These are phyloP conservation scores for Ecliptopera silaceata DNA, from an alignment of 2,888 invertebrate species.

Conservation along the genomic window DNA sequence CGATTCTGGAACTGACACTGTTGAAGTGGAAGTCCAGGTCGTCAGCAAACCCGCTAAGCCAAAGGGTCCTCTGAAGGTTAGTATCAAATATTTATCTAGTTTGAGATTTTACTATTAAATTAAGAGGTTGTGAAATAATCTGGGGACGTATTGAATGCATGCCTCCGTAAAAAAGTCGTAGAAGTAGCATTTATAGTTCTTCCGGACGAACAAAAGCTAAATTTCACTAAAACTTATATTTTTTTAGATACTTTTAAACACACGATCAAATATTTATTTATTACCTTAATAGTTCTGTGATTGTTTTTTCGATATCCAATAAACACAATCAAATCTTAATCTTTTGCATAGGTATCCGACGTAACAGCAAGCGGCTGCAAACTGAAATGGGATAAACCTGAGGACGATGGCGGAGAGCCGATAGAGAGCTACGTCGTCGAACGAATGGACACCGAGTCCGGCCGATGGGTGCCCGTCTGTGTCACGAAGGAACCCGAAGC, in stretches of 20 bases:
- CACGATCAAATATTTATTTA: no score
- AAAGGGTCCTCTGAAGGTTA: slow-evolving; percentile 95
- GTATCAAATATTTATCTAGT: slow-evolving; percentile 28
- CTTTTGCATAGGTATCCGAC: slow-evolving; percentile 84
- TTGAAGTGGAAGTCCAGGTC: slow-evolving; percentile 93
- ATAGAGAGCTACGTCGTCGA: slow-evolving; percentile 97
- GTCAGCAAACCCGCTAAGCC: slow-evolving; percentile 94
- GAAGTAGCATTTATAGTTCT: no score
- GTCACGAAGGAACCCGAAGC: slow-evolving; percentile 88
- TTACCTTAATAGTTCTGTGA: no score
- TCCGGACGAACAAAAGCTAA: no score
- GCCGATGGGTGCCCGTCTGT: slow-evolving; percentile 96
- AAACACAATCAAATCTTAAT: not conserved
- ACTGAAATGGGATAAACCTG: slow-evolving; percentile 97
- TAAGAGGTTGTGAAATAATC: no score
- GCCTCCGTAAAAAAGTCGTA: no score
- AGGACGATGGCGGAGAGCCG: slow-evolving; percentile 98
- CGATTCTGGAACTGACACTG: slow-evolving; percentile 95
- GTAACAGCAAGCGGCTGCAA: slow-evolving; percentile 96
- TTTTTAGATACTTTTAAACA: no score
- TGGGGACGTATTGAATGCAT: no score
- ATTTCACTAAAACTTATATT: no score
- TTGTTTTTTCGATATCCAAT: no score
- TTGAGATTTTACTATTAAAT: no score
- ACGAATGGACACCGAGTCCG: slow-evolving; percentile 96